Percentiles rank a stretch among this genome's conserved stretches.
These are phyloP conservation scores for Caenorhabditis sp. DNA, from an alignment of 2,888 invertebrate genomes.

Conservation along the genomic window DNA sequence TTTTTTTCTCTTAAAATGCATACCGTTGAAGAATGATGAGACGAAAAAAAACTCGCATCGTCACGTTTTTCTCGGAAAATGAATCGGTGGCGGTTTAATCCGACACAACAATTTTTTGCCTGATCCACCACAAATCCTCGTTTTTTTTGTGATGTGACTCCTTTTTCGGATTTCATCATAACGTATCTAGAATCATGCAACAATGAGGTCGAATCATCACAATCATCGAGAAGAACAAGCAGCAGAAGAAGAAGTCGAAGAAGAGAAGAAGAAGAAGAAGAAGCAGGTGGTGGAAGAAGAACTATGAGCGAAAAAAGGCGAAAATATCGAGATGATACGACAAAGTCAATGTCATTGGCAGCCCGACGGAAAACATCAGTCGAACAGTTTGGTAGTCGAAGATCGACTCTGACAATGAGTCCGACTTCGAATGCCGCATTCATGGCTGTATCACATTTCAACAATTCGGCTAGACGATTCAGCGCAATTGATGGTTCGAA, in stretches of 20 bases:
- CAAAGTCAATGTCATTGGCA: not conserved
- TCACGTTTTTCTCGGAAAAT: no score
- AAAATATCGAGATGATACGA: not conserved
- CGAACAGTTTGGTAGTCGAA: not conserved
- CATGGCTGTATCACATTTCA: constrained; percentile 25
- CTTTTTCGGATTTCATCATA: not conserved
- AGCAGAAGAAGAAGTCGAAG: no score
- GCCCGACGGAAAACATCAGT: not conserved
- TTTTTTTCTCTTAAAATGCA: no score
- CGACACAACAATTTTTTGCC: no score
- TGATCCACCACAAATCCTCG: no score
- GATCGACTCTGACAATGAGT: constrained; percentile 19
- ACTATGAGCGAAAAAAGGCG: not conserved
- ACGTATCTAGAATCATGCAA: not conserved
- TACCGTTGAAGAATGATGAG: no score
- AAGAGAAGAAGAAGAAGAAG: not conserved
- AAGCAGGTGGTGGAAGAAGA: not conserved
- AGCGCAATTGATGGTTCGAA: constrained; percentile 23
- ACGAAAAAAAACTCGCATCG: no score
- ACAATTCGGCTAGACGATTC: constrained; percentile 29
- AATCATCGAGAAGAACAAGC: no score
- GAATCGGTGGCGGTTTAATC: no score
- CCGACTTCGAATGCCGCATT: constrained; percentile 22
- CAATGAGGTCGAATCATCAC: not conserved
- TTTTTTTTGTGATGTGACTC: not conserved